Conservation (phyloP, 2,113 vertebrate species). For the Catharus bicknelli region DNA sequence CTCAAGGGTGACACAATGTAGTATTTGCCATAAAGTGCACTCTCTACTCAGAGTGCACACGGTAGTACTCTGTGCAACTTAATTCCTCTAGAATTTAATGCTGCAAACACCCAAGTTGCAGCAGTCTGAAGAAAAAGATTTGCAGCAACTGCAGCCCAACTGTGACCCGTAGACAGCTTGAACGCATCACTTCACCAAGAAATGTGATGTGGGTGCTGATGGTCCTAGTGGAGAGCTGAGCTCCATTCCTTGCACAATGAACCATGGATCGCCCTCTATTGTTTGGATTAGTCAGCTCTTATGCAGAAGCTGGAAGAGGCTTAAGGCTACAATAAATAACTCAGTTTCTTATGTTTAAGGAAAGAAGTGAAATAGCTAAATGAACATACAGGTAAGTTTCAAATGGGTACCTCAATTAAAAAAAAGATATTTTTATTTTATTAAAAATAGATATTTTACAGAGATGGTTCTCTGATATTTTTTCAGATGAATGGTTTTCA, state of each 20-base stretch:
- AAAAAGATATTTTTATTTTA: not conserved
- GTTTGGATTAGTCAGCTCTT: not conserved
- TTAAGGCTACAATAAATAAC: not conserved
- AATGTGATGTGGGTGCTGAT: not conserved
- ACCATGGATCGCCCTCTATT: rapidly evolving
- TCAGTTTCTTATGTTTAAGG: not conserved
- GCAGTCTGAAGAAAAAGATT: not conserved
- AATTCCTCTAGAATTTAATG: not conserved
- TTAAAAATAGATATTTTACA: not conserved
- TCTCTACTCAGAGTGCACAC: not conserved
- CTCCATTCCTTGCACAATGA: not conserved
- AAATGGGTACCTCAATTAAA: not conserved
- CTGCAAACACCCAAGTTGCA: not conserved
- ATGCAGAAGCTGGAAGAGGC: not conserved
- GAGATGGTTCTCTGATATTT: not conserved
- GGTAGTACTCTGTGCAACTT: not conserved
- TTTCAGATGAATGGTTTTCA: not conserved
- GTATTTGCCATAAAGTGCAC: not conserved
- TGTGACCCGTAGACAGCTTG: not conserved
- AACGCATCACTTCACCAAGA: rapidly evolving
- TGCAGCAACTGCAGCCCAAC: not conserved
- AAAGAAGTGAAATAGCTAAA: not conserved
- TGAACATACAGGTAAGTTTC: not conserved
- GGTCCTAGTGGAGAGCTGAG: not conserved
- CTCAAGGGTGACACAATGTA: not conserved